Evolutionary conservation across 1,140 invertebrate species (phyloP).

Genomic region (Harpegnathos saltator): DNA sequence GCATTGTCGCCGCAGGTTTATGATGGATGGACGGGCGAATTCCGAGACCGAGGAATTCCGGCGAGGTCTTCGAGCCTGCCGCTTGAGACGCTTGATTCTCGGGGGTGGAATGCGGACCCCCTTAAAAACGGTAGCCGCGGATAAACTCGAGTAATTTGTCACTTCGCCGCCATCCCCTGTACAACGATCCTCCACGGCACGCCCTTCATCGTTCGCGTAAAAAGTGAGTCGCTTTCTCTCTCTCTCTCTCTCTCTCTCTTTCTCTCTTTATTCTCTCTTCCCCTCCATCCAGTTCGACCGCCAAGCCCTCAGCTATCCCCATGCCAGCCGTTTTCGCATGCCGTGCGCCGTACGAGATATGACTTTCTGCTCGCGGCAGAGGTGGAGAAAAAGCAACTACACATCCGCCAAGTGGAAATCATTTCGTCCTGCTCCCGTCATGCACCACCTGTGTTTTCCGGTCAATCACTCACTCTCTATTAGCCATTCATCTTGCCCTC

Average conservation of each 20-base stretch:
- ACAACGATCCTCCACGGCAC: conserved; percentile 61
- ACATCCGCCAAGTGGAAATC: conserved; percentile 33
- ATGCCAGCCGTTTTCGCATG: conserved; percentile 5
- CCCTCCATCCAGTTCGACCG: too few relatives aligned
- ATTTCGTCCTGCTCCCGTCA: conserved; percentile 19
- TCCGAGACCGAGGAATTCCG: conserved; percentile 68
- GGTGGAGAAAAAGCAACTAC: conserved; percentile 49
- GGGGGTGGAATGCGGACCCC: conserved; percentile 65
- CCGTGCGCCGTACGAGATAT: conserved; percentile 48
- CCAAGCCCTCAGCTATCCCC: background rate
- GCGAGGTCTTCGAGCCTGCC: conserved; percentile 43
- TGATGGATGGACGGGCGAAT: conserved; percentile 79
- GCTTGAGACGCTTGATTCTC: conserved; percentile 63
- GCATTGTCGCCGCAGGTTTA: conserved; percentile 79
- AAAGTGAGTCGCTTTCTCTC: conserved; percentile 63
- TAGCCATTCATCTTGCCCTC: conserved; percentile 10
- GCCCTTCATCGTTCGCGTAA: conserved; percentile 76
- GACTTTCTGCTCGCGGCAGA: conserved; percentile 27
- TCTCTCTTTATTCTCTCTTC: background rate
- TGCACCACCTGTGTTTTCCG: conserved; percentile 13
- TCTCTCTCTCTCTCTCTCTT: conserved; percentile 1
- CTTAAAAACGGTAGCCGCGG: conserved; percentile 74
- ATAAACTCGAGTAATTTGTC: conserved; percentile 83
- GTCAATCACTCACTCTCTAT: conserved; percentile 46
- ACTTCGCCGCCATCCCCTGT: conserved; percentile 72